phyloP scores from a whole-genome alignment of 2,113 vertebrate genomes.

The Melanostigma gelatinosum region DNA sequence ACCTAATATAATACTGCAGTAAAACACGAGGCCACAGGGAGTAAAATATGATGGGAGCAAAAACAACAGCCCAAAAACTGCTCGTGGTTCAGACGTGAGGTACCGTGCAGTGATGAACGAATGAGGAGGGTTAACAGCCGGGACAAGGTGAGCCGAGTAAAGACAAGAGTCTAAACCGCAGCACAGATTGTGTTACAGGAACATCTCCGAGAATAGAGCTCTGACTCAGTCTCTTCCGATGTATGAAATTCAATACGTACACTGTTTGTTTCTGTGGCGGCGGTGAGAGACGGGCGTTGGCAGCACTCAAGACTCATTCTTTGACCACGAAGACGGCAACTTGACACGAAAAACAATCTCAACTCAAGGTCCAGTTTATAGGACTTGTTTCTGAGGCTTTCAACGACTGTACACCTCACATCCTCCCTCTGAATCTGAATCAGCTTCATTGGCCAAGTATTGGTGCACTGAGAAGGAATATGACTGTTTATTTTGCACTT shows the following conservation, averaged over 20 bases:
- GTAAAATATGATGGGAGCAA: too few species aligned
- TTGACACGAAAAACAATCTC: neutral
- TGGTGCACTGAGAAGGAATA: too few species aligned
- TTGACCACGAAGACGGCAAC: neutral
- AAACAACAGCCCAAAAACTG: too few species aligned
- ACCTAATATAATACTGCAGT: too few species aligned
- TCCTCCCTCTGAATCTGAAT: neutral
- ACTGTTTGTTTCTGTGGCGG: neutral
- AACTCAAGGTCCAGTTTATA: neutral
- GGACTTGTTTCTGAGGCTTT: neutral
- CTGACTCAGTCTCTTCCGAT: slow-evolving; percentile 27
- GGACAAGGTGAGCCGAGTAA: neutral
- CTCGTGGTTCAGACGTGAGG: neutral
- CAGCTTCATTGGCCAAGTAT: too few species aligned
- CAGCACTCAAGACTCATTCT: neutral
- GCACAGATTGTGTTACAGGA: slow-evolving; percentile 55
- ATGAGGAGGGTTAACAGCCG: neutral
- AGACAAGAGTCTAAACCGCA: neutral
- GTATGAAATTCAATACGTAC: neutral
- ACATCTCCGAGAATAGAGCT: slow-evolving; percentile 42
- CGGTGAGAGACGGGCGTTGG: neutral
- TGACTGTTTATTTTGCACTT: too few species aligned
- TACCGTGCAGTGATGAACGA: neutral
- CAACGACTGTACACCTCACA: neutral
- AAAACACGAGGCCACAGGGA: too few species aligned